These are phyloP conservation scores for Apteryx mantelli DNA, from an alignment of 2,113 vertebrate species.

Conservation along the genomic window DNA sequence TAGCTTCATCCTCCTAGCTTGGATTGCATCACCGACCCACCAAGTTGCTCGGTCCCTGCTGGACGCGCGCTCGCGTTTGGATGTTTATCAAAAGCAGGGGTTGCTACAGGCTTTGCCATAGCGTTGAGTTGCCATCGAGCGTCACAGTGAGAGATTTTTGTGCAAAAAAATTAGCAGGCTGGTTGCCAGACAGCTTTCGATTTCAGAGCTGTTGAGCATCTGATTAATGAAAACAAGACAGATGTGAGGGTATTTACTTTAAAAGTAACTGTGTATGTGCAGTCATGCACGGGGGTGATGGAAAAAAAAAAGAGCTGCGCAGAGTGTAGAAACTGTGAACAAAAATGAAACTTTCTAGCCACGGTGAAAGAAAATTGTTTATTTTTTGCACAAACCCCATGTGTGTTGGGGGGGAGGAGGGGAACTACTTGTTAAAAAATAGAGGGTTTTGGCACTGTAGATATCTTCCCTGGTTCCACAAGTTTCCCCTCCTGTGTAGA, in stretches of 20 bases:
- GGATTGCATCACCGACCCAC: not conserved
- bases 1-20: not conserved
- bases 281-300: accelerated
- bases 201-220: not conserved
- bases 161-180: not conserved
- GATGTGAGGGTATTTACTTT: not conserved
- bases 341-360: not conserved
- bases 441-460: not conserved
- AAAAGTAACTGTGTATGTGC: not conserved
- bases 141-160: accelerated
- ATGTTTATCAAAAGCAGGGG: accelerated
- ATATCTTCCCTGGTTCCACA: not conserved
- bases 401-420: not conserved
- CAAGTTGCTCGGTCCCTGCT: accelerated
- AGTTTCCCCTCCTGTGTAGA: not conserved
- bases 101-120: not conserved
- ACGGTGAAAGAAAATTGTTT: accelerated
- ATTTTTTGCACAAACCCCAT: not conserved
- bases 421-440: not conserved
- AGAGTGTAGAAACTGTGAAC: not conserved
- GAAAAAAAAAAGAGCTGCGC: accelerated
- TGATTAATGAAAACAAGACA: not conserved
- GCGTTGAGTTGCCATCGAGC: not conserved
- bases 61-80: accelerated
- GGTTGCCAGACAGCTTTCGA: not conserved